Evolutionary conservation across 2,888 invertebrate species (phyloP), one percentile per base, ranked within the genome.

Genomic region (Volucella bombylans): DNA sequence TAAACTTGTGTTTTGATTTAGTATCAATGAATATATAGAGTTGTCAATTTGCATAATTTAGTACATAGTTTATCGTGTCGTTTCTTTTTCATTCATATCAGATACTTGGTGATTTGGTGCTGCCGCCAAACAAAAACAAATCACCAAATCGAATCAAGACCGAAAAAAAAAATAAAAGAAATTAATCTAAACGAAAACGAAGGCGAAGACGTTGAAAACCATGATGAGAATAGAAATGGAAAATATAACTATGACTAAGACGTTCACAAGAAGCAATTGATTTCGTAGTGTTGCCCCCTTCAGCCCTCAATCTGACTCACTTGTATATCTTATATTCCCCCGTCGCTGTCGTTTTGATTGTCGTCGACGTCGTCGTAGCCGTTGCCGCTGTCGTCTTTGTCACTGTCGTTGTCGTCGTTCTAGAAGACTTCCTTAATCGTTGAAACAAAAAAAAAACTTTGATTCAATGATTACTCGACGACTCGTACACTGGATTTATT

Each of bases 161-260:
- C 54, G 11, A 59, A 57, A 55, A 50, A 47, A 69, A 55, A 65
- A 39, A 62, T 12, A 31, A 59, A 55, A 49, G 61, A 50, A 31
- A 18, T 4, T 38, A 6, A 31, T 31, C 6, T 31, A 31, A 31
- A 31, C 31, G 31, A 31, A 64, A 47, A 39, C 65, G 67, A 67
- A 52, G 38, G 71, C 69, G 74, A 79, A 81, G 67, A 67, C 76
- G 67, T 31, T 31, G 31, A 31, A 31, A 31, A 31, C 31, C 31
- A 31, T 31, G 31, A 71, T 71, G 76, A 43, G 74, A 85, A 71
- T 76, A 15, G 61, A 77, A 65, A 72, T 67, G 59, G 43, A 76
- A 69, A 83, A 67, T 67, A 81, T 54, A 85, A 76, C 81, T 80
- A 85, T 85, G 85, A 85, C 85, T 85, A 85, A 81, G 85, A 81